A percentile compares a stretch with the other conserved stretches of the same genome.
Evolutionary conservation across 2,113 vertebrate genomes (phyloP).

Genomic region (Dasypus novemcinctus): DNA sequence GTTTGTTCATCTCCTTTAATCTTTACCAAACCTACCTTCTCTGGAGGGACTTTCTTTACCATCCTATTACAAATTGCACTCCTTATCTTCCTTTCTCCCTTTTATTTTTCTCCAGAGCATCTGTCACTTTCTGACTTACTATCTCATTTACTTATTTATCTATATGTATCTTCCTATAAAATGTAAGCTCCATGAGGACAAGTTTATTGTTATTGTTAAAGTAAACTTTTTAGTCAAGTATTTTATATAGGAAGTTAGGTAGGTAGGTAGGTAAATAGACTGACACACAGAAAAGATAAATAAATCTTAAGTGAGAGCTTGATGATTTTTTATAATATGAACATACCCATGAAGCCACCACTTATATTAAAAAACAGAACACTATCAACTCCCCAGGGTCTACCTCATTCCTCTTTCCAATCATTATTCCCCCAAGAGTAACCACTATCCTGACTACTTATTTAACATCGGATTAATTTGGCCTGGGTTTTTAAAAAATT

Average conservation of each 20-base stretch:
- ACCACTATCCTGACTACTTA: neutral
- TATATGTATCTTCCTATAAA: neutral
- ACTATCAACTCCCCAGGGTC: neutral
- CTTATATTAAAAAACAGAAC: neutral
- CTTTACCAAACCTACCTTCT: neutral
- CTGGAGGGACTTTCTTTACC: neutral
- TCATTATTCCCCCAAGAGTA: neutral
- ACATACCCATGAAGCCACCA: neutral
- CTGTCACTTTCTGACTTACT: conserved; percentile 16
- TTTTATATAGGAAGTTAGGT: neutral
- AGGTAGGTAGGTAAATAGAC: neutral
- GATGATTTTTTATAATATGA: conserved; percentile 8
- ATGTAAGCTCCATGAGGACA: neutral
- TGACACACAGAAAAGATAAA: neutral
- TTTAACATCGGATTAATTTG: neutral
- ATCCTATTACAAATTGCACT: neutral
- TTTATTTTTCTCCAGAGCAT: neutral
- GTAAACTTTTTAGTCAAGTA: neutral
- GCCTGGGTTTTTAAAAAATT: neutral
- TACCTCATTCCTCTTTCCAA: neutral
- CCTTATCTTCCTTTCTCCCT: neutral
- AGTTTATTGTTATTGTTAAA: neutral
- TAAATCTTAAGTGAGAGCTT: neutral
- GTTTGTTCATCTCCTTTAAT: neutral
- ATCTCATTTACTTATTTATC: neutral